Conservation (phyloP, 1,140 invertebrate genomes). For the Aphaenogaster ashmeadi region DNA sequence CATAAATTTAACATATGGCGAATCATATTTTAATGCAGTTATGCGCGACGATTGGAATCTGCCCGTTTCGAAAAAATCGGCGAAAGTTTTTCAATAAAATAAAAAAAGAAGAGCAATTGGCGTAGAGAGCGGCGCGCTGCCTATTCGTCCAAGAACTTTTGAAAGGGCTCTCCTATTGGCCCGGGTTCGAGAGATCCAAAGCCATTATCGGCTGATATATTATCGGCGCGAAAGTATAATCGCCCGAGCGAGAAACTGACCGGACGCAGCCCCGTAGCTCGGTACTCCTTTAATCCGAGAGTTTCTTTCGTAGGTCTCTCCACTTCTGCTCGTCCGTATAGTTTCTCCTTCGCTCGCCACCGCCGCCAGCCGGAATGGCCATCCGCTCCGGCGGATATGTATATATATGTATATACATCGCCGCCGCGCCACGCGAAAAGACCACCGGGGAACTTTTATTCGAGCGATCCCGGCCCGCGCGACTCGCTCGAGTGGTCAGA, state of each 20-base stretch:
- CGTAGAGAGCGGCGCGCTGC: not conserved
- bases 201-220: slow-evolving; percentile 85
- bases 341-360: slow-evolving; percentile 48
- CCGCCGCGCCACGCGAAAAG: slow-evolving; percentile 46
- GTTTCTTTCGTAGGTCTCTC: slow-evolving; percentile 51
- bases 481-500: slow-evolving; percentile 68
- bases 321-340: slow-evolving; percentile 36
- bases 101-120: slow-evolving; percentile 25
- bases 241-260: slow-evolving; percentile 76
- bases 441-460: slow-evolving; percentile 60
- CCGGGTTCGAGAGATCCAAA: slow-evolving; percentile 74
- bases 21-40: slow-evolving; percentile 67
- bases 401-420: slow-evolving; percentile 57
- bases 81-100: slow-evolving; percentile 61
- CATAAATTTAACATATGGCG: slow-evolving; percentile 56
- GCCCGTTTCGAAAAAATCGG: slow-evolving; percentile 6
- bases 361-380: slow-evolving; percentile 1
- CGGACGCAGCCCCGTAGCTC: slow-evolving; percentile 44
- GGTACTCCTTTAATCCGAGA: slow-evolving; percentile 62
- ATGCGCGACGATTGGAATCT: slow-evolving; percentile 49
- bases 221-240: slow-evolving; percentile 85
- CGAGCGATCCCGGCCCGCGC: slow-evolving; percentile 33
- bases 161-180: slow-evolving; percentile 62
- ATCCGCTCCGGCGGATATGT: slow-evolving; percentile 52
- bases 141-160: slow-evolving; percentile 51